Percentiles rank a stretch among this genome's conserved stretches.
These are phyloP conservation scores for Drosophila multiciliata DNA, from an alignment of 2,888 invertebrate species.

Conservation along the genomic window DNA sequence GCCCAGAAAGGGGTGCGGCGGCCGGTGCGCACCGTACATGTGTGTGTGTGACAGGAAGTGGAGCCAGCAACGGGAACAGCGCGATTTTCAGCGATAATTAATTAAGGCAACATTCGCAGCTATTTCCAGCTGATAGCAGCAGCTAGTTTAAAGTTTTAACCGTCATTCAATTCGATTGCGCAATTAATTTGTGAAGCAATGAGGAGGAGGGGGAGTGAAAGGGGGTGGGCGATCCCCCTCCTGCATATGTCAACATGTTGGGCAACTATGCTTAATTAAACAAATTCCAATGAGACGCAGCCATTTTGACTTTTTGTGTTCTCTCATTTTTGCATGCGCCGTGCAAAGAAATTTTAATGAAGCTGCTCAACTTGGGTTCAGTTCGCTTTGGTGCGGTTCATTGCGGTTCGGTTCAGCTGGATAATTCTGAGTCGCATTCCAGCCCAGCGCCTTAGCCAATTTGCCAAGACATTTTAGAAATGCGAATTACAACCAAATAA, in stretches of 20 bases:
- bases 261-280: constrained; percentile 75
- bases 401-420: constrained; percentile 11
- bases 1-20: constrained; percentile 24
- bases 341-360: constrained; percentile 56
- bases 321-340: constrained; percentile 44
- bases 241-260: constrained; percentile 43
- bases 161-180: constrained; percentile 64
- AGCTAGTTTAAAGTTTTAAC: constrained; percentile 54
- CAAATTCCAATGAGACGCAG: constrained; percentile 64
- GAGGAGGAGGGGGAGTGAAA: neutral
- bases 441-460: constrained; percentile 42
- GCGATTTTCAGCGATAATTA: constrained; percentile 41
- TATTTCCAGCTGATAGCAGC: constrained; percentile 17
- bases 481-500: neutral
- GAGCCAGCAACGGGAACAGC: neutral
- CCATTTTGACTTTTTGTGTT: neutral
- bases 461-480: constrained; percentile 39
- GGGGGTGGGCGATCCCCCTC: neutral
- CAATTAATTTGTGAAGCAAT: constrained; percentile 40
- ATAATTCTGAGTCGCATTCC: constrained; percentile 19
- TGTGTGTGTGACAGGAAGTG: constrained; percentile 43
- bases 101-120: constrained; percentile 36
- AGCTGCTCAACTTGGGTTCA: constrained; percentile 6
- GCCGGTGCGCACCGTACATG: constrained; percentile 17
- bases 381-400: constrained; percentile 1